Base-by-base conservation (phyloP, 92 coral and sea anemone genomes). In the Nematostella vectensis region DNA sequence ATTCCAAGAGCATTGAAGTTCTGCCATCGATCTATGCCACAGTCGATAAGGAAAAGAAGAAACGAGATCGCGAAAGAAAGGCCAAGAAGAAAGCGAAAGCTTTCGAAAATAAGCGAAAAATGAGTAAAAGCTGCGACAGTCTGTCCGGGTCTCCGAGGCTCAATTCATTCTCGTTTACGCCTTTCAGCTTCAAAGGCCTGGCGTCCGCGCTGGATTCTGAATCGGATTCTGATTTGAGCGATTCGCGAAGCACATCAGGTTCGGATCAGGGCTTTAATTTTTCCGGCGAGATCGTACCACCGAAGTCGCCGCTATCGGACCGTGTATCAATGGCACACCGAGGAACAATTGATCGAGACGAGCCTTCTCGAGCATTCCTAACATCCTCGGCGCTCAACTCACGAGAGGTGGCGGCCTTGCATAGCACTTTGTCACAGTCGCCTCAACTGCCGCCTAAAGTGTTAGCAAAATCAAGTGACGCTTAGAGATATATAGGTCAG, bases 1-100 rank as follows among this genome's bases (percentile, higher is more conserved):
- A 81, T 45, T 81, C 95, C 1, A 75, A 77, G 16, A 85, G 95
- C 40, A 79, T 85, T 31, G 95, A 85, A 57, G 95, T 85, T 17
- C 42, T 85, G 50, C 89, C 95, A 4, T 61, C 72, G 29, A 44
- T 85, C 15, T 85, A 85, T 54, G 83, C 89, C 20, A 59, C 69
- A 23, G 95, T 85, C 12, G 95, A 85, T 55, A 74, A 71, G 31
- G 64, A 79, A 47, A 85, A 81, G 59, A 85, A 81, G 67, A 75
- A 50, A 45, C 75, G 68, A 54, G 60, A 81, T 27, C 66, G 70
- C 17, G 83, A 84, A 19, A 69, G 58, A 26, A 47, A 55, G 9
- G 54, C 74, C n/a, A 59, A 54, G 37, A 62, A 66, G 33, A 30
- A 59, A 11, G 79, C 44, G 27, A 24, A 50, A 10, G 68, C 49